phyloP scores from a whole-genome alignment of 2,113 vertebrate genomes.

The Etheostoma cragini region DNA sequence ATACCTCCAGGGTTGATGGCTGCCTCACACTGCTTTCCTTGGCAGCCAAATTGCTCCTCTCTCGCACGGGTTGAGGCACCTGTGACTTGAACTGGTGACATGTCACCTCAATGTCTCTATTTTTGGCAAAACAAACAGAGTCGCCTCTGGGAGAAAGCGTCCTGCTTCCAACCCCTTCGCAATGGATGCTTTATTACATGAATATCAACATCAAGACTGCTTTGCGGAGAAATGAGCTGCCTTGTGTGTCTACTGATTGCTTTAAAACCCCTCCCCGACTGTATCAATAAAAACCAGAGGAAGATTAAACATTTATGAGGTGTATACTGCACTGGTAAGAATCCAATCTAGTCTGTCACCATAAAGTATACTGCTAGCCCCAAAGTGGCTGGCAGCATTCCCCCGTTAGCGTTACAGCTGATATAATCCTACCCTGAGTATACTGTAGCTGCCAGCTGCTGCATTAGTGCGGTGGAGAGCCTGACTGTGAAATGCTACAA shows the following conservation, averaged over 20 bases:
- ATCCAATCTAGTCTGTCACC: conserved; percentile 79
- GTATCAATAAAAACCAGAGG: conserved; percentile 76
- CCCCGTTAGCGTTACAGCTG: conserved; percentile 70
- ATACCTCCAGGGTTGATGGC: conserved; percentile 40
- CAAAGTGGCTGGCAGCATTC: conserved; percentile 71
- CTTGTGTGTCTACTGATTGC: conserved; percentile 61
- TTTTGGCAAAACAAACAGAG: conserved; percentile 36
- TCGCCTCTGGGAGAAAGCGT: conserved; percentile 12
- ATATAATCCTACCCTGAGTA: conserved; percentile 70
- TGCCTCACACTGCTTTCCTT: conserved; percentile 2
- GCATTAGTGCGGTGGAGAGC: conserved; percentile 57
- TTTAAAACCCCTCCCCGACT: conserved; percentile 70
- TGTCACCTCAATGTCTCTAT: conserved; percentile 44
- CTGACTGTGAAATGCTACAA: conserved; percentile 69
- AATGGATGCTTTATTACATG: conserved; percentile 41
- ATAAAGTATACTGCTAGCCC: conserved; percentile 70
- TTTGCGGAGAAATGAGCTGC: conserved; percentile 41
- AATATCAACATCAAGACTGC: conserved; percentile 41
- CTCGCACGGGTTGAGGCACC: conserved; percentile 11
- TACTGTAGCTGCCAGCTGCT: conserved; percentile 62
- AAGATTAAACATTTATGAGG: conserved; percentile 83
- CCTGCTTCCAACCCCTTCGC: neutral
- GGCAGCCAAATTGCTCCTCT: conserved; percentile 18
- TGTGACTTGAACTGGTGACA: conserved; percentile 54
- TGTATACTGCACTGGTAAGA: conserved; percentile 68